phyloP scores from a whole-genome alignment of 2,797 vertebrate species.

The Bradypodion ventrale region DNA sequence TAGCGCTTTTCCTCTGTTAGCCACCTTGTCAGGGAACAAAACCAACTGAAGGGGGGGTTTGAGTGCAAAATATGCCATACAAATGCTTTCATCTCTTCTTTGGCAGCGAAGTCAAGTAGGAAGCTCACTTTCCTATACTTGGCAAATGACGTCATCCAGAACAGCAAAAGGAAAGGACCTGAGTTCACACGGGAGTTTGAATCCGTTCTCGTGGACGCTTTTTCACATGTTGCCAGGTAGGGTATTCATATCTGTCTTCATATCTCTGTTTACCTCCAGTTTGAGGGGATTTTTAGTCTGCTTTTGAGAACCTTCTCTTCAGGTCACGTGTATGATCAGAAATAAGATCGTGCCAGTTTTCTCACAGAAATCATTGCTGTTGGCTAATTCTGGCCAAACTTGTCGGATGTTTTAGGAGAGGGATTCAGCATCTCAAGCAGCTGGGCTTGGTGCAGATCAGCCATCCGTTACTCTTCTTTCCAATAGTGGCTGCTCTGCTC shows the following conservation, averaged over 20 bases:
- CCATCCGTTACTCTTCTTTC: background rate
- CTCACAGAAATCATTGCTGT: accelerated
- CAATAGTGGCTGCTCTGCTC: background rate
- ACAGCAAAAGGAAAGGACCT: constrained; percentile 98
- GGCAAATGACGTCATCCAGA: constrained; percentile 98
- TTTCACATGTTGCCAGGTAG: constrained; percentile 97
- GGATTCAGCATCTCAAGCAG: background rate
- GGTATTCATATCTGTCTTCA: constrained; percentile 25
- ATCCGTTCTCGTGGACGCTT: constrained; percentile 93
- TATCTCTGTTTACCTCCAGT: background rate
- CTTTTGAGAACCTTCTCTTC: too few species aligned
- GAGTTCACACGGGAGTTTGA: constrained; percentile 97
- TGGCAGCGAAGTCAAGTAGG: constrained; percentile 90
- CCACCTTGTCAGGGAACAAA: background rate
- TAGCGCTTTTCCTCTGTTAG: background rate
- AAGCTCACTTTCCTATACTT: constrained; percentile 97
- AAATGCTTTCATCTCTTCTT: background rate
- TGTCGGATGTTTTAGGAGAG: background rate
- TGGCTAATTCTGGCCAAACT: background rate
- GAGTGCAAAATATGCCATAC: background rate
- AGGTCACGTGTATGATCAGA: too few species aligned
- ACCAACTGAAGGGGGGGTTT: too few species aligned
- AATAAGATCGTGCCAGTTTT: background rate
- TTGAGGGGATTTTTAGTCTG: background rate
- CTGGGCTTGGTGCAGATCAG: background rate